Percentiles rank a stretch among this genome's conserved stretches.
These are phyloP conservation scores for Napeogenes inachia DNA, from an alignment of 2,888 invertebrate genomes.

Conservation along the genomic window DNA sequence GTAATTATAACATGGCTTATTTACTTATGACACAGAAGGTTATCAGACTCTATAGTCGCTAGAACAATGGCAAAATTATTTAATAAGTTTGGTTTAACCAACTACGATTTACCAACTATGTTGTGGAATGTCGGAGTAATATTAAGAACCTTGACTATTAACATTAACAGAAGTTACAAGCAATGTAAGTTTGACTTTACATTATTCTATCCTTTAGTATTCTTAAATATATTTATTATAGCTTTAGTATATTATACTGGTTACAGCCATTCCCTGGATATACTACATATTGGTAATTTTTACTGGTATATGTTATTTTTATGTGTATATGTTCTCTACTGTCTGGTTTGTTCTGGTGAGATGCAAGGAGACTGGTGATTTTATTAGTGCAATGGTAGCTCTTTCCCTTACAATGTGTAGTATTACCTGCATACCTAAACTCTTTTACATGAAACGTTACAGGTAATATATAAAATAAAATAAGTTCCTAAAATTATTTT, in stretches of 20 bases:
- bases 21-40: too few species aligned
- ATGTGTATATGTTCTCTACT: conserved; percentile 45
- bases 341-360: conserved; percentile 45
- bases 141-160: conserved; percentile 41
- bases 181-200: conserved; percentile 36
- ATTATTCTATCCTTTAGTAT: not conserved
- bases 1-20: too few species aligned
- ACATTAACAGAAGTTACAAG: conserved; percentile 40
- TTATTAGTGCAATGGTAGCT: conserved; percentile 38
- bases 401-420: conserved; percentile 45
- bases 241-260: not conserved
- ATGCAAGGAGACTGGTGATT: conserved; percentile 38
- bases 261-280: conserved; percentile 35
- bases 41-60: not conserved
- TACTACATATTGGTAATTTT: conserved; percentile 45
- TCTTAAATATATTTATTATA: not conserved
- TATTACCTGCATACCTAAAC: conserved; percentile 41
- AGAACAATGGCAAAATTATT: conserved; percentile 6
- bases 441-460: conserved; percentile 42
- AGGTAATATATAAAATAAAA: conserved; percentile 29
- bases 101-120: conserved; percentile 50
- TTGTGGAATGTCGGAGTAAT: conserved; percentile 45
- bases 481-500: not conserved
- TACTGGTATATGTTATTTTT: conserved; percentile 41
- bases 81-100: conserved; percentile 22